Base-by-base conservation (phyloP, 2,797 vertebrate species). In the Muscicapa comitata region DNA sequence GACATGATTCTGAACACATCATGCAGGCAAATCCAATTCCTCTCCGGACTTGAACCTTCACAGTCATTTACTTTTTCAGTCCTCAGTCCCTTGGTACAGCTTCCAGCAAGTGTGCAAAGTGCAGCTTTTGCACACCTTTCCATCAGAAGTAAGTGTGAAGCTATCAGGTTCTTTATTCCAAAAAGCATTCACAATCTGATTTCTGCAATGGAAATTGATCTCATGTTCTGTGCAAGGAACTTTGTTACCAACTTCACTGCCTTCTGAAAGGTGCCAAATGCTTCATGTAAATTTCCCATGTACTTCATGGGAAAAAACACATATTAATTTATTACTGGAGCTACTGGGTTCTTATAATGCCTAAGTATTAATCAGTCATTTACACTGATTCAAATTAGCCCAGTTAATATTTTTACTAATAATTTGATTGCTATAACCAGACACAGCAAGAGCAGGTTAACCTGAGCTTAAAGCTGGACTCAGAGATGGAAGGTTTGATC, bases 361-460 rank as follows among this genome's bases (percentile, higher is more conserved):
- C 66, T 94, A 68, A 61, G 42, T 77, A 91, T 74, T 68, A 93
- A 93, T 80, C 78, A 80, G 66, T 71, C 85, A 91, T 83, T 93
- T 90, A 83, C 50, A 78, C 25, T 45, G 38, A 83, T 84, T 72
- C 50, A 91, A 51, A 81, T 94, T 86, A 90, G 9, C 37, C 47
- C 50, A 25, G 62, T 81, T 94, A 86, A 84, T 90, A 84, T 66
- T 94, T 88, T 88, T 78, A 63, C 67, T 83, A 88, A 75, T 91
- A 88, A 81, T 86, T 84, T 86, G 42, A 84, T 91, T 93, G 66
- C 72, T 91, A 42, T 83, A 91, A 65, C 66, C 47, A 93, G 82
- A 53, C 85, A 83, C 54, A 94, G 88, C 35, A 76, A 94, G 72
- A 94, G 66, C 70, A 83, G 35, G 89, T 93, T 75, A 96, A 81